These are phyloP conservation scores for Intellagama lesueurii DNA, from an alignment of 2,797 vertebrate species.

Conservation along the genomic window DNA sequence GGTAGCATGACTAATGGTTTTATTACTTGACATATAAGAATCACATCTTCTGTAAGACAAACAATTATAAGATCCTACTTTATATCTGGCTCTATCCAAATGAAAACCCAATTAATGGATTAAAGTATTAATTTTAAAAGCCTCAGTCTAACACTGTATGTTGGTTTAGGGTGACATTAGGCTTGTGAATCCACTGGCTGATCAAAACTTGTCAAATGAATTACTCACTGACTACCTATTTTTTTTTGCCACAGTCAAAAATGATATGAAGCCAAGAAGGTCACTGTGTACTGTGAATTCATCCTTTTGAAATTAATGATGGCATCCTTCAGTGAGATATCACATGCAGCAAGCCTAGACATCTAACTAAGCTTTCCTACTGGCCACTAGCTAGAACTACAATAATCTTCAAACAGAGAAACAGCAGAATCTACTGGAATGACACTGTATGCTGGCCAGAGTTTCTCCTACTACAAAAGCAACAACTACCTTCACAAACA, in stretches of 20 bases:
- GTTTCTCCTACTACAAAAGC: not conserved
- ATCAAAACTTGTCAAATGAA: no score
- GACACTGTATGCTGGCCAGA: no score
- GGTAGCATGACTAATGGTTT: rapidly evolving
- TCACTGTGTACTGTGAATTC: no score
- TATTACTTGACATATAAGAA: not conserved
- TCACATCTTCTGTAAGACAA: not conserved
- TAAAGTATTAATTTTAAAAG: not conserved
- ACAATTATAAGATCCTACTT: rapidly evolving
- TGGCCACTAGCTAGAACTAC: not conserved
- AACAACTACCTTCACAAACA: not conserved
- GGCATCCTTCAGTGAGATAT: no score
- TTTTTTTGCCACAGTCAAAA: not conserved
- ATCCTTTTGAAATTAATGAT: no score
- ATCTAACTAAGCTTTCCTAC: not conserved
- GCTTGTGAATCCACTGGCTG: no score
- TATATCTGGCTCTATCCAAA: not conserved
- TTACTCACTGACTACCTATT: no score
- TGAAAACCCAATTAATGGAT: not conserved
- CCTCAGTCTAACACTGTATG: no score
- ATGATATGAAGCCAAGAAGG: no score
- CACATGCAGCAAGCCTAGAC: no score
- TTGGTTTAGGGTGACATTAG: no score
- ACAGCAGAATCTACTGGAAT: not conserved
- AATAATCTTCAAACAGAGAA: not conserved